A percentile compares a stretch with the other conserved stretches of the same genome.
Evolutionary conservation across 2,113 vertebrate genomes (phyloP).

Genomic region (Stegastes partitus): DNA sequence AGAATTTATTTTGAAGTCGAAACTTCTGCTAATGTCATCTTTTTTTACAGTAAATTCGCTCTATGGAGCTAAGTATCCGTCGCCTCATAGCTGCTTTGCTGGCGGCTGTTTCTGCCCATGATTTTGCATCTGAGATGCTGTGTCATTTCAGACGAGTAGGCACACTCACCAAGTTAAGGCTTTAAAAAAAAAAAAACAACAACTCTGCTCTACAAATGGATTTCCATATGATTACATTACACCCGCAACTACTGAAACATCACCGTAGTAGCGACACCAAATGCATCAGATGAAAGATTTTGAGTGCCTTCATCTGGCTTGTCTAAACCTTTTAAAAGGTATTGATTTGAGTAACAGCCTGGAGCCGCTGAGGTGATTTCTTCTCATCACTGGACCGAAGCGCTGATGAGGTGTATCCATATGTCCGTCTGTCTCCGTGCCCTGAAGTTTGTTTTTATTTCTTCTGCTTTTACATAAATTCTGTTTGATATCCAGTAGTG

Average conservation of each 20-base stretch:
- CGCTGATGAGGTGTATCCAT: slow-evolving; percentile 39
- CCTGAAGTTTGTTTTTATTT: slow-evolving; percentile 44
- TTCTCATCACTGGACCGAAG: slow-evolving; percentile 44
- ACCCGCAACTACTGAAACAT: slow-evolving; percentile 15
- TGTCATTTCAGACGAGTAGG: neutral
- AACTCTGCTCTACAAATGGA: neutral
- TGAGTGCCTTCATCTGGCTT: slow-evolving; percentile 31
- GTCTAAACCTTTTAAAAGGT: slow-evolving; percentile 59
- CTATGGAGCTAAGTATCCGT: slow-evolving; percentile 51
- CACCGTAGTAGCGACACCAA: slow-evolving; percentile 8
- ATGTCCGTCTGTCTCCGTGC: slow-evolving; percentile 37
- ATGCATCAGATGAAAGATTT: slow-evolving; percentile 24
- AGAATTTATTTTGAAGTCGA: slow-evolving; percentile 32
- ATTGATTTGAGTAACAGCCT: slow-evolving; percentile 59
- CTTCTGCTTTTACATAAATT: slow-evolving; percentile 34
- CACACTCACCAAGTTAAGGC: slow-evolving; percentile 13
- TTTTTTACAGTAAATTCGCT: slow-evolving; percentile 47
- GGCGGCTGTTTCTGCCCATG: slow-evolving; percentile 42
- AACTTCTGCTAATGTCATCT: slow-evolving; percentile 58
- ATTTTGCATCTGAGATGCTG: slow-evolving; percentile 37
- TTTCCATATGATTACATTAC: slow-evolving; percentile 19
- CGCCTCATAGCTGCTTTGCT: slow-evolving; percentile 39
- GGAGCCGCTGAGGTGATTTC: slow-evolving; percentile 41
- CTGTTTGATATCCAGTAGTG: slow-evolving; percentile 34
- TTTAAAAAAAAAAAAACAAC: slow-evolving; percentile 23